phyloP scores from a whole-genome alignment of 2,797 vertebrate genomes.

The Sebastes ruberrimus region DNA sequence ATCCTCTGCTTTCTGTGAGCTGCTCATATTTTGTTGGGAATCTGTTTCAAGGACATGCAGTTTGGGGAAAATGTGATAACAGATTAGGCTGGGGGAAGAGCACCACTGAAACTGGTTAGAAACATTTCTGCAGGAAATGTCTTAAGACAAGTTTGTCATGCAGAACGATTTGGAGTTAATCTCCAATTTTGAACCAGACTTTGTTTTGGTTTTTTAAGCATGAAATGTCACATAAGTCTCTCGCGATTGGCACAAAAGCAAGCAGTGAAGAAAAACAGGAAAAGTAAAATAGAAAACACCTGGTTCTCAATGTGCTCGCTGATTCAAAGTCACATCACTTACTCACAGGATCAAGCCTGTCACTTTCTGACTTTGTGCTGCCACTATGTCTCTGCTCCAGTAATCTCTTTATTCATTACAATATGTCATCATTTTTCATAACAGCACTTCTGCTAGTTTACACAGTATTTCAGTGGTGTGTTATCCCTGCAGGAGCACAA shows the following conservation, averaged over 20 bases:
- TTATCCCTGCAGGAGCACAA: neutral
- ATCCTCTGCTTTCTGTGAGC: constrained; percentile 25
- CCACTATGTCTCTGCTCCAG: neutral
- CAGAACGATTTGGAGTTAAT: constrained; percentile 19
- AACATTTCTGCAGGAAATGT: constrained; percentile 27
- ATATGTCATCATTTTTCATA: neutral
- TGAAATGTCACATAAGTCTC: constrained; percentile 28
- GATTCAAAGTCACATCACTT: constrained; percentile 64
- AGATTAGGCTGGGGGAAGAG: constrained; percentile 1
- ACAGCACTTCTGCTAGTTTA: neutral
- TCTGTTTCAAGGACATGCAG: constrained; percentile 31
- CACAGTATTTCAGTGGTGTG: neutral
- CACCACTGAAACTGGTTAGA: neutral
- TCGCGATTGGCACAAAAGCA: constrained; percentile 8
- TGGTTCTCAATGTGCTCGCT: constrained; percentile 48
- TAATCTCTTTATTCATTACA: neutral
- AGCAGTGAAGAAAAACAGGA: constrained; percentile 50
- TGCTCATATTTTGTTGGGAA: constrained; percentile 26
- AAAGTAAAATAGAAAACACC: constrained; percentile 69
- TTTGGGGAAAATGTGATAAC: constrained; percentile 41
- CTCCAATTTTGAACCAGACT: constrained; percentile 20
- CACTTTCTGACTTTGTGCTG: constrained; percentile 1
- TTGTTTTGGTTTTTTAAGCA: neutral
- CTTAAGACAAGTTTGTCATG: constrained; percentile 17
- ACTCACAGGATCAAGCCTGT: constrained; percentile 26